Base-by-base conservation (phyloP, 2,797 vertebrate genomes). In the Pantherophis alleghaniensis region DNA sequence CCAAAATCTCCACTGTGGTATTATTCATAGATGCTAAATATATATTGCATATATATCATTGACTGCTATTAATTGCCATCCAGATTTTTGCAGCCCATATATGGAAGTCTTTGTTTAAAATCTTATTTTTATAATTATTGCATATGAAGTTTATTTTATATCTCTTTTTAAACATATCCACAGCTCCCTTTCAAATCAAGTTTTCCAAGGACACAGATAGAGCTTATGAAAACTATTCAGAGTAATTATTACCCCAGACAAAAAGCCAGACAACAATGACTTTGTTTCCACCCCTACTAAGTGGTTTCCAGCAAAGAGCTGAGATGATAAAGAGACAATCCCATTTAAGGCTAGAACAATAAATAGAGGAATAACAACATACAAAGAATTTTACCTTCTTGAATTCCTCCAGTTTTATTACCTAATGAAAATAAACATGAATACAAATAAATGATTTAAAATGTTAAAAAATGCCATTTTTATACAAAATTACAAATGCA, bases 361-460 rank as follows among this genome's bases (percentile, higher is more conserved):
- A 89, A 89, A 26, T 28, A 89, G 37, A 89, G 26, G 9, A 51
- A 86, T 42, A 63, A 87, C 42, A 88, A 32, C 55, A 13, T 26
- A 28, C 14, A 53, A 83, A 47, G 20, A 55, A 69, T 42, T 56
- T 92, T 87, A 92, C 91, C 91, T 88, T 2, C 3, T 53, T 66
- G 1, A 13, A 9, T 92, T 88, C 20, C 1, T 37, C 2, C 11
- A 69, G 60, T 88, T 69, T 28, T 28, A 56, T 88, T 26, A 56
- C 91, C 86, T 92, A 66, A 88, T 88, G 20, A 66, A 92, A 87
- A 92, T 32, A 91, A 7, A 93, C 20, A 42, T 91, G 28, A 74
- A 57, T 88, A 74, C 22, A 79, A 91, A 51, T 74, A 69, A 90
- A 90, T 28, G 10, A 93, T 51, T 28, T 20, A 83, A 83, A 47